Evolutionary conservation across 2,797 vertebrate species (phyloP), one percentile per base, ranked within the genome.

Genomic region (Merluccius polli): DNA sequence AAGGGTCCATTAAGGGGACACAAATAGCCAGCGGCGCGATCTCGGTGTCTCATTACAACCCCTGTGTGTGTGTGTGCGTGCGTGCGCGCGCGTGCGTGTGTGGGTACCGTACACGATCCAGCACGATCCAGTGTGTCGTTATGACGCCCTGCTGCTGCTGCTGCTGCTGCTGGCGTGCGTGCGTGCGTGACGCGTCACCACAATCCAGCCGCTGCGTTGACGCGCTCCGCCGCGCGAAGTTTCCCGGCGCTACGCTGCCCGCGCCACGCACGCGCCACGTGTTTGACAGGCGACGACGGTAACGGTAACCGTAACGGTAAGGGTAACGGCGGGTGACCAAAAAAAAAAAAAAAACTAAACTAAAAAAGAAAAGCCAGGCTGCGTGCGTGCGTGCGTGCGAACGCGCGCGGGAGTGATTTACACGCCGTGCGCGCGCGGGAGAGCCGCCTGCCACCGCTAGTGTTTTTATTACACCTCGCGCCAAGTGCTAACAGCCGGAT

Each of bases 381-480:
- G 71, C 73, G 24, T 52, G 27, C 72, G 72, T 30, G 59, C 73
- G 75, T 72, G 44, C 29, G 21, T 75, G 75, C 52, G 79, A 72
- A 84, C 77, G 82, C 83, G 85, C 75, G 78, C 76, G 71, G 44
- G 77, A 84, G 83, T 89, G 87, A 87, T 90, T 90, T 89, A 88
- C 86, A 82, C 85, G 80, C 83, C 31, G 76, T 81, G 80, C 81
- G 71, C 81, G 84, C 85, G 78, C 15, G 27, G 81, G 79, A 74
- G 77, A 84, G 84, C 78, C 63, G 75, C 73, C 85, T 80, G 86
- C 86, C 87, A 87, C 86, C 80, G 86, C 85, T 88, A 88, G 78
- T 88, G 87, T 91, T 91, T 88, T 90, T 89, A 92, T 90, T 87
- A 85, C 84, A 89, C 83, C 81, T 84, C 81, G 86, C 86, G 89